Evolutionary conservation across 2,113 vertebrate species (phyloP), one percentile per base, ranked within the genome.

Genomic region (Oxyruncus cristatus): DNA sequence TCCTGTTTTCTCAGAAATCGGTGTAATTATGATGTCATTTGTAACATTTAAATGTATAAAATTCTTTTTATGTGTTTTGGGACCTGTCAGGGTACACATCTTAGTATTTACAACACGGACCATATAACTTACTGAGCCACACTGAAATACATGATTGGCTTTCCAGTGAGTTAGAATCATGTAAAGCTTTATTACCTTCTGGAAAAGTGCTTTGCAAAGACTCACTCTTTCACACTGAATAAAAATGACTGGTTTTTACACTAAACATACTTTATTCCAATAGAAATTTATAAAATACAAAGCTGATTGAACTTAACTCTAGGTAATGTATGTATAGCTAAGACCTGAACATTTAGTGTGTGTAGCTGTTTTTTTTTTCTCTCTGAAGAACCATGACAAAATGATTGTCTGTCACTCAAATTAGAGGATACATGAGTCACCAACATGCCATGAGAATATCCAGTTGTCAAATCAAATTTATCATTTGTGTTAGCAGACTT

Each of bases 161-260:
- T 6, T 88, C 58, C 33, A 71, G 52, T 65, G 85, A 61, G 42
- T 81, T 88, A 95, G 89, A 95, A 92, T 83, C 82, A 8, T 44
- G 35, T 47, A 94, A 63, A 91, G 77, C 68, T 96, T 94, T 93
- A 94, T 80, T 96, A 53, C 32, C 66, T 96, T 73, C 81, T 79
- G 27, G 59, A 92, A 92, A 91, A 94, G 24, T n/a, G 53, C 39
- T 86, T 93, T 87, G 24, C 84, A 88, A 71, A 88, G 56, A 86
- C 50, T 95, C 26, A 42, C 55, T 91, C 55, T 95, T 95, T 79
- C 88, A 11, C 37, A 70, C 63, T 88, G 82, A 85, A 78, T 9
- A 94, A 77, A 96, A 92, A 58, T 50, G 2, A 70, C 44, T 46
- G 13, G 24, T 49, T 81, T 95, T 96, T 73, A 77, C 39, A 59